Conservation (phyloP, 2,113 vertebrate genomes). For the Podilymbus podiceps region DNA sequence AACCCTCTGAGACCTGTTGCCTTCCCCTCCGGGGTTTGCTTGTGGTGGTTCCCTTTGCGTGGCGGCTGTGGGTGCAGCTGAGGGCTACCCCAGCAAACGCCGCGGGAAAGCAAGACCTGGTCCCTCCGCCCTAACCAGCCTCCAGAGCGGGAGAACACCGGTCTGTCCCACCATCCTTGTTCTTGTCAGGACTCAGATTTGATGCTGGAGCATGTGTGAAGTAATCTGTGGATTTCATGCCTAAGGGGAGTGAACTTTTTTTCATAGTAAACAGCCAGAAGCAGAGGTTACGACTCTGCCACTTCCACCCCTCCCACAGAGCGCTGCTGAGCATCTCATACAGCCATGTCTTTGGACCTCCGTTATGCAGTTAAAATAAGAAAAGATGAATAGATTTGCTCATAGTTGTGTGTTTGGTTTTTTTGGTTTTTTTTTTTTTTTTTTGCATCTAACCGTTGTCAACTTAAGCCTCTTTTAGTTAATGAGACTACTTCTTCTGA, state of each 20-base stretch:
- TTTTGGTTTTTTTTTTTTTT: no score
- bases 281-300: not conserved
- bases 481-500: not conserved
- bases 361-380: not conserved
- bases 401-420: no score
- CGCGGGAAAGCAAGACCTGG: not conserved
- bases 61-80: not conserved
- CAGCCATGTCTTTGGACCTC: not conserved
- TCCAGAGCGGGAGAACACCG: rapidly evolving
- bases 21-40: not conserved
- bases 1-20: not conserved
- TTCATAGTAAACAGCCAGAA: not conserved
- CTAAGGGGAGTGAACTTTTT: not conserved
- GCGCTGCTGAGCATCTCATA: not conserved
- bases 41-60: not conserved
- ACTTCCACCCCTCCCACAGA: not conserved
- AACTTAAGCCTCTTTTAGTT: not conserved
- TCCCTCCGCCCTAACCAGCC: not conserved
- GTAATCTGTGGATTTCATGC: not conserved
- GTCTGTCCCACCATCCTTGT: not conserved
- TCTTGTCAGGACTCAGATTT: not conserved
- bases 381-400: not conserved
- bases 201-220: not conserved
- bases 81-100: not conserved
- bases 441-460: not conserved